Conservation (phyloP, 2,888 invertebrate species). For the Phytoseiulus persimilis region DNA sequence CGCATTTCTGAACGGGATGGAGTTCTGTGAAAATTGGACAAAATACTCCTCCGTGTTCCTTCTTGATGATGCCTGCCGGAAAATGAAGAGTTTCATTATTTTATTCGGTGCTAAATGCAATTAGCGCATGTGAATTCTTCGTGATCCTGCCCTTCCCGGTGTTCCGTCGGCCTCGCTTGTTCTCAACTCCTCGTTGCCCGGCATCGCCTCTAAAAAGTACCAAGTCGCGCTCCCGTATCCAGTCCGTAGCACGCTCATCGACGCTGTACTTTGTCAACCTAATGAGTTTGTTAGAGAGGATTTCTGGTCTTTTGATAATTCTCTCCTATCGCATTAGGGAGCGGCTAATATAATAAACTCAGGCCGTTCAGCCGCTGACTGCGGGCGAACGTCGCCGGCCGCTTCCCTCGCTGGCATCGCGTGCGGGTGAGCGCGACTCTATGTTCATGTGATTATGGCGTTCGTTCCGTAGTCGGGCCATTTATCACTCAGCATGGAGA, state of each 20-base stretch:
- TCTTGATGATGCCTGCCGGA: too few relatives aligned
- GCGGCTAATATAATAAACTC: not conserved
- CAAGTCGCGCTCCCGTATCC: not conserved
- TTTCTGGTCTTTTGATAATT: not conserved
- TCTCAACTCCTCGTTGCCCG: too few relatives aligned
- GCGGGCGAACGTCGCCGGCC: not conserved
- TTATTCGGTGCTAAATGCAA: too few relatives aligned
- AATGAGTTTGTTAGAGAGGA: not conserved
- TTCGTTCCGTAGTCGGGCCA: not conserved
- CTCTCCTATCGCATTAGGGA: not conserved
- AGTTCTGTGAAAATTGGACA: not conserved
- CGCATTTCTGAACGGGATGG: not conserved
- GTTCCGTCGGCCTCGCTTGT: too few relatives aligned
- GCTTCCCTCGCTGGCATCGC: not conserved
- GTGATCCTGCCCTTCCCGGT: too few relatives aligned
- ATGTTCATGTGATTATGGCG: not conserved
- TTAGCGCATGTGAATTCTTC: too few relatives aligned
- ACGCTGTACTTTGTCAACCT: not conserved
- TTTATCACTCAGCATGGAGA: not conserved
- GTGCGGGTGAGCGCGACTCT: not conserved
- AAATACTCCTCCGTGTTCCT: not conserved
- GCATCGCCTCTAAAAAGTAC: too few relatives aligned
- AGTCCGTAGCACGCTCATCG: not conserved
- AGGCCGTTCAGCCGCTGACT: not conserved
- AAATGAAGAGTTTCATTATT: too few relatives aligned